Conservation (phyloP, 2,797 vertebrate genomes). For the Coregonus suidteri region DNA sequence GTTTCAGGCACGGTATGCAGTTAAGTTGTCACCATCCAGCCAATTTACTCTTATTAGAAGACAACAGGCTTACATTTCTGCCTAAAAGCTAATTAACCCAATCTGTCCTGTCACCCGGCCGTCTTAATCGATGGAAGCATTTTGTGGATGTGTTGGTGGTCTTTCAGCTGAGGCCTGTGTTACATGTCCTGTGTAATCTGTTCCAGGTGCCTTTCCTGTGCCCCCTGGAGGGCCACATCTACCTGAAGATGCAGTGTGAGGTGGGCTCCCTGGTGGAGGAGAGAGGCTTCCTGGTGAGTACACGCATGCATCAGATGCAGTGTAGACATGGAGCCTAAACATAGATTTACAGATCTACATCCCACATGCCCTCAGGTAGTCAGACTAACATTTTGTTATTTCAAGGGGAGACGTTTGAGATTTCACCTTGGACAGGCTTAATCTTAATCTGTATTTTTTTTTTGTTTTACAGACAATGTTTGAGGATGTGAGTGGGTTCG, state of each 20-base stretch:
- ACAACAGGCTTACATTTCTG: not conserved
- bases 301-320: not conserved
- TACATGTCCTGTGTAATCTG: constrained; percentile 18
- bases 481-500: constrained; percentile 96
- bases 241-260: constrained; percentile 91
- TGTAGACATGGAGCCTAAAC: too few relatives aligned
- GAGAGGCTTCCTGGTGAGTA: constrained; percentile 90
- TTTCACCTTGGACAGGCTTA: not conserved
- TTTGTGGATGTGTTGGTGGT: not conserved
- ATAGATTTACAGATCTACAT: too few relatives aligned
- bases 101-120: not conserved
- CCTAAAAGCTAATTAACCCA: not conserved
- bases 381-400: too few relatives aligned
- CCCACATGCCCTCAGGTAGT: too few relatives aligned
- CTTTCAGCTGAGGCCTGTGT: not conserved
- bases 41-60: constrained; percentile 1
- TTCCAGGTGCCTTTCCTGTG: constrained; percentile 90
- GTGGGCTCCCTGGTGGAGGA: constrained; percentile 88
- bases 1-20: not conserved
- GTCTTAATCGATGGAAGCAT: not conserved
- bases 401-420: not conserved
- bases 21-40: not conserved
- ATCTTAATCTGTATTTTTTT: too few relatives aligned
- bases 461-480: constrained; percentile 87
- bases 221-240: constrained; percentile 92